These are phyloP conservation scores for Stictocephala bisonia DNA, from an alignment of 2,888 invertebrate species.

Conservation along the genomic window DNA sequence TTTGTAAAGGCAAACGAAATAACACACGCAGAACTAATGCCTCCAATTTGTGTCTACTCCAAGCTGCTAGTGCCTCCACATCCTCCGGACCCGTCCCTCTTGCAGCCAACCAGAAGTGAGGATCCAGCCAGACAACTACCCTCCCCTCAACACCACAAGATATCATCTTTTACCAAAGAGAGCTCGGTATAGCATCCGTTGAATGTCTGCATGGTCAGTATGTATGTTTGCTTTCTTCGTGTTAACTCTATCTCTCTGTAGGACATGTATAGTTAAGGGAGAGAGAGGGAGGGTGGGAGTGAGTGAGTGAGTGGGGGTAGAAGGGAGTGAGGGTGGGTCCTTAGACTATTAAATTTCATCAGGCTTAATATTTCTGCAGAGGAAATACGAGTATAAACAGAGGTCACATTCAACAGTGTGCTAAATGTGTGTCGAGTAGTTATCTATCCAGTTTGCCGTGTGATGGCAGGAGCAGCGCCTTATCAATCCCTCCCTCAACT, in stretches of 20 bases:
- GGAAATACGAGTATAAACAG: too few relatives aligned
- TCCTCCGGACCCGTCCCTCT: slow-evolving; percentile 11
- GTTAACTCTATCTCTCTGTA: neutral
- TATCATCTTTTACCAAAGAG: slow-evolving; percentile 42
- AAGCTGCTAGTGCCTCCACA: slow-evolving; percentile 62
- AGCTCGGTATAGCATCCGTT: slow-evolving; percentile 47
- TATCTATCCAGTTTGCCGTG: too few relatives aligned
- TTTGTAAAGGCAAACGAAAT: slow-evolving; percentile 68
- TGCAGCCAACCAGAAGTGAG: neutral
- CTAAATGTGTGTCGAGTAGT: too few relatives aligned
- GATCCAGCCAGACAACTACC: slow-evolving; percentile 13
- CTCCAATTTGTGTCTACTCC: slow-evolving; percentile 62
- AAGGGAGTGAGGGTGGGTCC: too few relatives aligned
- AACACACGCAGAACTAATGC: slow-evolving; percentile 69
- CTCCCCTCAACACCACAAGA: slow-evolving; percentile 3
- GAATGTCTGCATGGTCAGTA: slow-evolving; percentile 38
- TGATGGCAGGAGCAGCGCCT: too few relatives aligned
- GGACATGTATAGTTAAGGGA: too few relatives aligned
- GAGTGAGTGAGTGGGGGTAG: too few relatives aligned
- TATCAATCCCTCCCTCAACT: too few relatives aligned
- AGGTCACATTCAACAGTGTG: too few relatives aligned
- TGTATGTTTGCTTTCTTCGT: neutral
- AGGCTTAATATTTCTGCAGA: too few relatives aligned
- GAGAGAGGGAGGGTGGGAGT: too few relatives aligned
- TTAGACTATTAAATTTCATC: too few relatives aligned